Percentiles rank a stretch among this genome's conserved stretches.
These are phyloP conservation scores for Psittacula derbiana DNA, from an alignment of 2,797 vertebrate species.

Conservation along the genomic window DNA sequence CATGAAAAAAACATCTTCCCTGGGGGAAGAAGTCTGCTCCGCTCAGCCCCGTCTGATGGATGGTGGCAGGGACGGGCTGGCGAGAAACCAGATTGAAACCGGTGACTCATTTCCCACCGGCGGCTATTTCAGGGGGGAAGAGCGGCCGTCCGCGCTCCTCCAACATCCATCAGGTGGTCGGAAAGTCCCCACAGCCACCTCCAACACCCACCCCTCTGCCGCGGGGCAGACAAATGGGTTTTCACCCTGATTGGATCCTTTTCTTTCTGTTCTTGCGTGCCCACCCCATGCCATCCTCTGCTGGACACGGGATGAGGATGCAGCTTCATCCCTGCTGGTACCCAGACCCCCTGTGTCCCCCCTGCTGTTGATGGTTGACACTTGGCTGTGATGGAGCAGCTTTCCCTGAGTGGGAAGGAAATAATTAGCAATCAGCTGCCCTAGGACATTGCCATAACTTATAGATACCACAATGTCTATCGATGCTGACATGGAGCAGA, in stretches of 20 bases:
- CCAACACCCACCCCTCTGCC: neutral
- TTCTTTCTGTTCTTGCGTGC: neutral
- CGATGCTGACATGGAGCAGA: fast-evolving
- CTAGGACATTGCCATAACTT: neutral
- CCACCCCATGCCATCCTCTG: neutral
- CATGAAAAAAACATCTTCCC: neutral
- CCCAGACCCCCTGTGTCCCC: fast-evolving
- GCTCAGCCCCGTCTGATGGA: neutral
- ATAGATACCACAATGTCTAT: neutral
- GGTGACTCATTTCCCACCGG: neutral
- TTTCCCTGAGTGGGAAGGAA: neutral
- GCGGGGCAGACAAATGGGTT: neutral
- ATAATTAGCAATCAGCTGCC: neutral
- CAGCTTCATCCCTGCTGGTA: neutral
- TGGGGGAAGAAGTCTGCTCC: neutral
- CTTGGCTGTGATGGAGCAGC: neutral
- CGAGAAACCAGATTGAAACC: neutral
- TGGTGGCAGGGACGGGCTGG: neutral
- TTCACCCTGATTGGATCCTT: neutral
- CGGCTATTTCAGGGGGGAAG: neutral
- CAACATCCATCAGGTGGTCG: neutral
- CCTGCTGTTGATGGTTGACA: fast-evolving
- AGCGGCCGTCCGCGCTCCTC: neutral
- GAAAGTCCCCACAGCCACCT: neutral
- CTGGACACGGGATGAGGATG: neutral